Evolutionary conservation across 2,113 vertebrate genomes (phyloP).

Genomic region (Cricetomys ansorgei): DNA sequence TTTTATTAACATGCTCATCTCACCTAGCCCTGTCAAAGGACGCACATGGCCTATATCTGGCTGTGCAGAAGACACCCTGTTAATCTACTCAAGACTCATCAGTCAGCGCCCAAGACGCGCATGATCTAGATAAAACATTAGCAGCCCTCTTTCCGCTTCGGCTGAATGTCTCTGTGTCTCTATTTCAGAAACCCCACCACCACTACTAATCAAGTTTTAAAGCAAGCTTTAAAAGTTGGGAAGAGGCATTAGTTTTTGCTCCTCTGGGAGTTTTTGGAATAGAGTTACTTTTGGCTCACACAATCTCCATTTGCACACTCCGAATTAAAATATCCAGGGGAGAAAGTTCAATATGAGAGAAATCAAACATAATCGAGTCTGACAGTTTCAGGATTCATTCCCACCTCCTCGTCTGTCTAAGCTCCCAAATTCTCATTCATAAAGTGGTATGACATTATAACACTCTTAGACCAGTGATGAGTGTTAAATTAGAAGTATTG

Average conservation of each 20-base stretch:
- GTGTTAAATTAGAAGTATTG: neutral
- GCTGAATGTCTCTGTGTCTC: neutral
- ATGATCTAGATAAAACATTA: neutral
- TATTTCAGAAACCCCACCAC: neutral
- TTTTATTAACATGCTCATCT: neutral
- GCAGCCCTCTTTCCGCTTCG: neutral
- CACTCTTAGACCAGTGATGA: neutral
- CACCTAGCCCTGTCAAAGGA: neutral
- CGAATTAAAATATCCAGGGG: neutral
- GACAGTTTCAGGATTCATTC: neutral
- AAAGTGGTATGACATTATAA: neutral
- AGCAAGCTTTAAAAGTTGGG: neutral
- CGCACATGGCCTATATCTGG: too few species aligned
- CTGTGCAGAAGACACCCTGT: neutral
- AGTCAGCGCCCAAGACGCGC: too few species aligned
- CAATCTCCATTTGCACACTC: neutral
- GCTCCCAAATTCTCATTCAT: neutral
- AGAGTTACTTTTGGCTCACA: neutral
- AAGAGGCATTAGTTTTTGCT: neutral
- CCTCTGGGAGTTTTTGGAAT: neutral
- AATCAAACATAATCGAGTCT: neutral
- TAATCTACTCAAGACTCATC: neutral
- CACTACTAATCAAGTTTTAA: neutral
- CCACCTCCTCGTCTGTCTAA: neutral
- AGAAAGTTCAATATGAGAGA: neutral